A percentile compares a stretch with the other conserved stretches of the same genome.
Conservation (phyloP, 30 jellyfish, hydroid and myxozoan species). For the Morbakka virulenta region DNA sequence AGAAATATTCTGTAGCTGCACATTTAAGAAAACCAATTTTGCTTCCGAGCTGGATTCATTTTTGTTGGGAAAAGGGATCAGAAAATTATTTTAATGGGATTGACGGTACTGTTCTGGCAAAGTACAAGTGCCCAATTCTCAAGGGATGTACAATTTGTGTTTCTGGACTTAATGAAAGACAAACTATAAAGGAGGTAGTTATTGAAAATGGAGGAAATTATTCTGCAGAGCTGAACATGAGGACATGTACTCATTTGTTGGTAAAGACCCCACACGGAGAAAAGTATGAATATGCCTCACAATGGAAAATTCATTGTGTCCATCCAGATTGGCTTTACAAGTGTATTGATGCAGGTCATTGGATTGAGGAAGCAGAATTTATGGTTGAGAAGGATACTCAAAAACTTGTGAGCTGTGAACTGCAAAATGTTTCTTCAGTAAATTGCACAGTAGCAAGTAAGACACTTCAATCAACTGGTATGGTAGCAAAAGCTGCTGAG, state of each 20-base stretch:
- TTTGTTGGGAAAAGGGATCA: slow-evolving; percentile 59
- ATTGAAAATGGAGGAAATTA: slow-evolving; percentile 79
- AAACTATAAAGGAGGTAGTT: slow-evolving; percentile 54
- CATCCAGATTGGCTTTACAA: slow-evolving; percentile 83
- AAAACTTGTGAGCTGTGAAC: neutral
- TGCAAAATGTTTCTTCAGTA: neutral
- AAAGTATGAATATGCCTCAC: slow-evolving; percentile 81
- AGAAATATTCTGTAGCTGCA: slow-evolving; percentile 84
- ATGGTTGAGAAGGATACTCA: slow-evolving; percentile 44
- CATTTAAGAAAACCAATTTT: slow-evolving; percentile 51
- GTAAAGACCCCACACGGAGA: slow-evolving; percentile 77
- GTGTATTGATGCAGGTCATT: slow-evolving; percentile 72
- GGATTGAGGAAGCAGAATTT: slow-evolving; percentile 76
- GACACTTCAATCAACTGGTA: too few species aligned
- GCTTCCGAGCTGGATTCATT: slow-evolving; percentile 78
- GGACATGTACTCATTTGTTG: slow-evolving; percentile 86
- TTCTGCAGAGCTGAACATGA: slow-evolving; percentile 93
- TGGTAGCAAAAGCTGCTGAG: slow-evolving; percentile 88
- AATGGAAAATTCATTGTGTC: slow-evolving; percentile 95
- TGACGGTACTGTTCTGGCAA: slow-evolving; percentile 4
- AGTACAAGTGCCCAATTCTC: slow-evolving; percentile 63
- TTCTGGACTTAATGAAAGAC: slow-evolving; percentile 69
- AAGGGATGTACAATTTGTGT: slow-evolving; percentile 96
- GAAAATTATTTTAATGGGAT: slow-evolving; percentile 32
- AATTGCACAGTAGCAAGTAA: slow-evolving; percentile 39